These are phyloP conservation scores for Pseudeuparius sepicola DNA, from an alignment of 2,888 invertebrate genomes.

Conservation along the genomic window DNA sequence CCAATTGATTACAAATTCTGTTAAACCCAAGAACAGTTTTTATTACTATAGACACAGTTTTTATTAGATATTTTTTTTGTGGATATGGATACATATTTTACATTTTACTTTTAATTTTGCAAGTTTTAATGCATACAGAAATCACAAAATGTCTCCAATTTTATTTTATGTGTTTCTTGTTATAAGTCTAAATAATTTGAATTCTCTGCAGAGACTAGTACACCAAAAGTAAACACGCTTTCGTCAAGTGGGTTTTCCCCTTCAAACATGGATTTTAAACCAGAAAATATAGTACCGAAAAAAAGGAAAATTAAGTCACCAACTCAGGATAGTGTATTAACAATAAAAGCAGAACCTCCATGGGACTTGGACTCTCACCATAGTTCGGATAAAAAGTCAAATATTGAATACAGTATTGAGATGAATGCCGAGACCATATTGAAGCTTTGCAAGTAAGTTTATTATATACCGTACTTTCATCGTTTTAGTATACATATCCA, in stretches of 20 bases:
- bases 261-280: slow-evolving; percentile 35
- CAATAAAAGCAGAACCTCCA: slow-evolving; percentile 47
- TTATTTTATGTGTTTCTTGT: too few species aligned
- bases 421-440: slow-evolving; percentile 69
- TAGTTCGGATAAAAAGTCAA: slow-evolving; percentile 48
- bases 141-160: too few species aligned
- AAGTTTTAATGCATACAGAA: too few species aligned
- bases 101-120: too few species aligned
- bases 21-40: too few species aligned
- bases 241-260: slow-evolving; percentile 49
- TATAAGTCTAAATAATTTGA: too few species aligned
- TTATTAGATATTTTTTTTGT: too few species aligned
- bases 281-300: slow-evolving; percentile 30
- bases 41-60: too few species aligned
- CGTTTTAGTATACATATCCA: too few species aligned
- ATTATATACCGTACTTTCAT: too few species aligned
- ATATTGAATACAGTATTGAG: slow-evolving; percentile 59
- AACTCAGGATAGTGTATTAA: slow-evolving; percentile 32
- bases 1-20: too few species aligned
- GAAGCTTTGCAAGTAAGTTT: slow-evolving; percentile 58
- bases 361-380: slow-evolving; percentile 37
- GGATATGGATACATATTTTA: too few species aligned
- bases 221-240: slow-evolving; percentile 25
- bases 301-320: slow-evolving; percentile 38
- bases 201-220: slow-evolving; percentile 16